phyloP scores from a whole-genome alignment of 2,888 invertebrate genomes.

The Craniophora ligustri region DNA sequence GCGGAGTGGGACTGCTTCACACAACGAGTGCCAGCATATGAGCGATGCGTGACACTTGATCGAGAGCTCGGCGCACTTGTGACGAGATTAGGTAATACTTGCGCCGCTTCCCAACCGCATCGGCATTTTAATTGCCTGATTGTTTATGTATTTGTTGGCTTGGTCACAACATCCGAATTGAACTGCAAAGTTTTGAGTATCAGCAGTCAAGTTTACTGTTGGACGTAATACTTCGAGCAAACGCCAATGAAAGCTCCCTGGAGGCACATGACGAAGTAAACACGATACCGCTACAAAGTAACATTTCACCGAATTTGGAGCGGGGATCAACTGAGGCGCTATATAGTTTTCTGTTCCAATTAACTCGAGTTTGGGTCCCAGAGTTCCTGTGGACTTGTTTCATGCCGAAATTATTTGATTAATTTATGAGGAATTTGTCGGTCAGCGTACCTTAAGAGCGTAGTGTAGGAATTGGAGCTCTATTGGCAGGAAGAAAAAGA shows the following conservation, averaged over 20 bases:
- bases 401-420: too few species aligned
- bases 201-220: not conserved
- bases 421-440: too few species aligned
- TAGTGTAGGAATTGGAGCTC: too few species aligned
- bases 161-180: not conserved
- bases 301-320: not conserved
- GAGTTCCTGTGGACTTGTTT: not conserved
- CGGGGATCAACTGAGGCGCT: not conserved
- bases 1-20: not conserved
- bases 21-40: constrained; percentile 7
- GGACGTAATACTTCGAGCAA: not conserved
- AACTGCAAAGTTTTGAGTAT: not conserved
- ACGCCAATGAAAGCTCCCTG: constrained; percentile 2
- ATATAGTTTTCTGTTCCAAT: not conserved
- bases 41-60: not conserved
- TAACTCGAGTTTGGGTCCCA: not conserved
- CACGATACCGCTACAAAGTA: constrained; percentile 1
- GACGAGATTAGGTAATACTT: not conserved
- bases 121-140: constrained; percentile 5
- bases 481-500: too few species aligned
- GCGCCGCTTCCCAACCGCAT: not conserved
- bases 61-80: not conserved
- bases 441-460: too few species aligned
- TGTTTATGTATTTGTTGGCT: constrained; percentile 3
- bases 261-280: constrained; percentile 7